phyloP scores from a whole-genome alignment of 2,888 invertebrate species.

The Sinodicranocentrus sp. region DNA sequence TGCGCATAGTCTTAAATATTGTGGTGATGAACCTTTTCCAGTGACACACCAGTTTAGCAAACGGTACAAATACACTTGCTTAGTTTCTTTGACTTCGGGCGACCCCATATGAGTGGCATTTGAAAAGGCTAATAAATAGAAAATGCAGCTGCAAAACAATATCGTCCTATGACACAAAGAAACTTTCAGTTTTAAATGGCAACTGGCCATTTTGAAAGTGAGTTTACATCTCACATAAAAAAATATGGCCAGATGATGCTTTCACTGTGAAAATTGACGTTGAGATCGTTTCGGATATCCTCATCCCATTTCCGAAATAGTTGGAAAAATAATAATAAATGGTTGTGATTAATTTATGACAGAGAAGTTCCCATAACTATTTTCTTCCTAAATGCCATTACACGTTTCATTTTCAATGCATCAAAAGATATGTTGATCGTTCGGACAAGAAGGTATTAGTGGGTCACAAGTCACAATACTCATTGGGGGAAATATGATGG shows the following conservation, averaged over 20 bases:
- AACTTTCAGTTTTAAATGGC: neutral
- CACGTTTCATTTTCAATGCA: too few species aligned
- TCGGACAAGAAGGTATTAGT: too few species aligned
- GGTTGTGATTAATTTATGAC: neutral
- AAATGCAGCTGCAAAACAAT: neutral
- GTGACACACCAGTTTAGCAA: slow-evolving; percentile 58
- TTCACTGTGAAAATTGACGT: neutral
- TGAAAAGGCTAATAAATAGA: neutral
- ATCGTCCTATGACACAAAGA: neutral
- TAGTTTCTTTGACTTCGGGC: neutral
- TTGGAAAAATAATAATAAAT: neutral
- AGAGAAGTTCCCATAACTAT: too few species aligned
- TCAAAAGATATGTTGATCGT: too few species aligned
- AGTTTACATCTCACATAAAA: neutral
- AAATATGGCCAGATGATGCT: neutral
- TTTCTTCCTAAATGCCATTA: too few species aligned
- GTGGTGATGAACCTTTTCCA: slow-evolving; percentile 37
- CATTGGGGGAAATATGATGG: too few species aligned
- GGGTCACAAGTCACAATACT: too few species aligned
- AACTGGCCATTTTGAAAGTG: neutral
- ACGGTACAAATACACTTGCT: slow-evolving; percentile 48
- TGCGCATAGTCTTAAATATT: neutral
- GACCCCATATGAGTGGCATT: neutral
- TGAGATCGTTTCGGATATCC: neutral
- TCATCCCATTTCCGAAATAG: neutral